These are phyloP conservation scores for Phaedon cochleariae DNA, from an alignment of 2,888 invertebrate species.

Conservation along the genomic window DNA sequence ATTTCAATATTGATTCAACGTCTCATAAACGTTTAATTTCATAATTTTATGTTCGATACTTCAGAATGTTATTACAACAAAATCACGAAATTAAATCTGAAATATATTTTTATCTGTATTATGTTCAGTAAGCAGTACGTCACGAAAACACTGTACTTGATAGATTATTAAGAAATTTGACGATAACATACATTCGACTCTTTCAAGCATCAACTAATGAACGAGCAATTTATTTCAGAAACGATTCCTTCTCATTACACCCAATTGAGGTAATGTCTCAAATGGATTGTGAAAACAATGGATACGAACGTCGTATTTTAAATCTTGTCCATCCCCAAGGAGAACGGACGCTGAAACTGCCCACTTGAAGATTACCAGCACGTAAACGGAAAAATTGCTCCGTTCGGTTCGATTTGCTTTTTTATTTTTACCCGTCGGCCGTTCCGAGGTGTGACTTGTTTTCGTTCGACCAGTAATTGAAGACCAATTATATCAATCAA, in stretches of 20 bases:
- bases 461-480: constrained; percentile 48
- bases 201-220: not conserved
- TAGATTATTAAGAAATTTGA: no score
- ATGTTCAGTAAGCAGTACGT: no score
- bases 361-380: constrained; percentile 48
- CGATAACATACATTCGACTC: no score
- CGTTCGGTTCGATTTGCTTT: constrained; percentile 48
- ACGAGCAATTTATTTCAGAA: not conserved
- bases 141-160: no score
- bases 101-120: no score
- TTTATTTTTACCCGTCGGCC: constrained; percentile 47
- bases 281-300: constrained; percentile 28
- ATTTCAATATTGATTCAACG: no score
- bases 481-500: constrained; percentile 46
- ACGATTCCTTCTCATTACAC: not conserved
- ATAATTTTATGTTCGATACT: no score
- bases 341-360: constrained; percentile 38
- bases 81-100: no score
- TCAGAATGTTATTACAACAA: no score
- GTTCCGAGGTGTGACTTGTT: constrained; percentile 49
- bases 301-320: constrained; percentile 31
- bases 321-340: constrained; percentile 42
- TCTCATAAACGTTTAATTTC: no score
- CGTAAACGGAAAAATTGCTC: constrained; percentile 54
- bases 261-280: constrained; percentile 8